A percentile compares a stretch with the other conserved stretches of the same genome.
Conservation (phyloP, 2,888 invertebrate genomes). For the Sinopyrophorus schimmeli region DNA sequence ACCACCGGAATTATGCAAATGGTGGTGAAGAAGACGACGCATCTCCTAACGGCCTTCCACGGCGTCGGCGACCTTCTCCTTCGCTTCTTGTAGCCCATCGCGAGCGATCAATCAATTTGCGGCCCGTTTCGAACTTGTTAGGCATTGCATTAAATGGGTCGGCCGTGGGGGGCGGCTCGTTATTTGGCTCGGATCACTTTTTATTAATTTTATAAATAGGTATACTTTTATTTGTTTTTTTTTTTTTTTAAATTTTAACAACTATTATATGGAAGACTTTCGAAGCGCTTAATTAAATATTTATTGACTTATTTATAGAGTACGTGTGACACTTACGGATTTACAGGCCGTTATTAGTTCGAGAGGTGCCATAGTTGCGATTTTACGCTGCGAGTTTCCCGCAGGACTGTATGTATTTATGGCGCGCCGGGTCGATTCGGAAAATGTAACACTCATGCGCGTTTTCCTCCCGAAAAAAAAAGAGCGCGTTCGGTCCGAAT, state of each 20-base stretch:
- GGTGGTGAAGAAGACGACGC: constrained; percentile 64
- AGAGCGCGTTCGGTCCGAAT: no score
- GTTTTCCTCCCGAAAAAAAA: no score
- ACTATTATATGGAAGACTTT: constrained; percentile 24
- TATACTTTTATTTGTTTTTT: no score
- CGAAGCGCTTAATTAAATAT: constrained; percentile 11
- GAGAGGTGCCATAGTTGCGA: no score
- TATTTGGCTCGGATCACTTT: constrained; percentile 31
- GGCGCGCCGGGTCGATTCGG: constrained; percentile 28
- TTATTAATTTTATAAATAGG: constrained; percentile 19
- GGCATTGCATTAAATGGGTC: constrained; percentile 22
- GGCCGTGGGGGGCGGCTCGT: no score
- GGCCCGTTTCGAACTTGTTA: constrained; percentile 14
- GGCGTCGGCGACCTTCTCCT: constrained; percentile 52
- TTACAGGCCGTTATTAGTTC: no score
- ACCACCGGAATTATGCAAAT: constrained; percentile 64
- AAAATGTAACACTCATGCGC: constrained; percentile 26
- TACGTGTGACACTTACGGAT: no score
- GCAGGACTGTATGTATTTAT: constrained; percentile 27
- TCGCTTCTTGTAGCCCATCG: constrained; percentile 26
- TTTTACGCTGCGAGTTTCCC: constrained; percentile 22
- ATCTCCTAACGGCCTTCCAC: constrained; percentile 58
- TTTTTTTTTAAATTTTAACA: neutral
- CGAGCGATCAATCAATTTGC: constrained; percentile 1
- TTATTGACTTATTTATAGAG: no score